These are phyloP conservation scores for Branchinecta lindahli DNA, from an alignment of 1,140 invertebrate species.

Conservation along the genomic window DNA sequence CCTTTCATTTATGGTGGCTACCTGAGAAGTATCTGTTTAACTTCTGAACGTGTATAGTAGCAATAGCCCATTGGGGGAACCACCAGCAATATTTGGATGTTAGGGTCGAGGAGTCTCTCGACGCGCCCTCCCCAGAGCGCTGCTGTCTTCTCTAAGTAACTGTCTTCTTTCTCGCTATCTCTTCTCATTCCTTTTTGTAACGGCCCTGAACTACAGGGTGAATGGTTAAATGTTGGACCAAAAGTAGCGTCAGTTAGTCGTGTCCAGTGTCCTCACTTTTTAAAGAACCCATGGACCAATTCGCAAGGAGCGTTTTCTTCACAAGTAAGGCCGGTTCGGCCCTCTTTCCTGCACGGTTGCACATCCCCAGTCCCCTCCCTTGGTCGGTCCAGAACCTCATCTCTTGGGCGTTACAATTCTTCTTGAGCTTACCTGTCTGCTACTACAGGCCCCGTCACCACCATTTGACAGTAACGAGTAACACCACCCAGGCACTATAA, in stretches of 20 bases:
- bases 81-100: slow-evolving; percentile 1
- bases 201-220: background rate
- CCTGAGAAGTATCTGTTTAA: background rate
- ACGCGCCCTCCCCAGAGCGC: background rate
- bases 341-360: background rate
- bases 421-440: too few species aligned
- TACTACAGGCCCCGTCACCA: too few species aligned
- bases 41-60: slow-evolving; percentile 1
- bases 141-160: background rate
- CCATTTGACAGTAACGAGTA: too few species aligned
- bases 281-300: background rate
- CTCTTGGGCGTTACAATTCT: too few species aligned
- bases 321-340: background rate
- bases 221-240: slow-evolving; percentile 10
- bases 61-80: background rate
- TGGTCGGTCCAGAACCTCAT: too few species aligned
- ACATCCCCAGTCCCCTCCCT: background rate
- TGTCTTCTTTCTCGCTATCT: slow-evolving; percentile 1
- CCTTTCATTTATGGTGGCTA: slow-evolving; percentile 5
- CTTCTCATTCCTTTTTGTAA: background rate
- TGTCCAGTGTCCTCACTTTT: too few species aligned
- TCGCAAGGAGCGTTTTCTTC: background rate
- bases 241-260: background rate
- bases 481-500: too few species aligned
- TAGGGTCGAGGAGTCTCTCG: background rate